Evolutionary conservation across 2,797 vertebrate species (phyloP).

Genomic region (Zenarchopterus dispar): DNA sequence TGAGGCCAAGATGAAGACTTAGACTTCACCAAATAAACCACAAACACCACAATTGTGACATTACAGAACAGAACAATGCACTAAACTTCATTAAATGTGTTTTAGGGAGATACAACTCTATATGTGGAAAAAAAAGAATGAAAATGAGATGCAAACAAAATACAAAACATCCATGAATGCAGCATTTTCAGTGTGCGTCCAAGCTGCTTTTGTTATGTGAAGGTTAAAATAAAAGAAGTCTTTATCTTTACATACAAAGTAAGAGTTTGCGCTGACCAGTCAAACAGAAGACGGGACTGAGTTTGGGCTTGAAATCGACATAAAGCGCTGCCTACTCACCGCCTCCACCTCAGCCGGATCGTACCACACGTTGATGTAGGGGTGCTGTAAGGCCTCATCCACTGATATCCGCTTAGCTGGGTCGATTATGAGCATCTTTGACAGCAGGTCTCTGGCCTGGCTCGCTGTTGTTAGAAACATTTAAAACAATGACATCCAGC

Average conservation of each 20-base stretch:
- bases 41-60: too few relatives aligned
- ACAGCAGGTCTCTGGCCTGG: constrained; percentile 98
- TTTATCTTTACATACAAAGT: background rate
- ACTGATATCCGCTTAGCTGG: constrained; percentile 98
- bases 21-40: constrained; percentile 42
- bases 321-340: constrained; percentile 81
- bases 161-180: too few relatives aligned
- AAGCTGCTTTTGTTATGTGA: too few relatives aligned
- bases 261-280: constrained; percentile 36
- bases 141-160: too few relatives aligned
- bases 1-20: constrained; percentile 65
- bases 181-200: too few relatives aligned
- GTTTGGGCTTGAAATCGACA: constrained; percentile 41
- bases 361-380: constrained; percentile 99
- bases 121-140: too few relatives aligned
- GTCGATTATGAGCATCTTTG: constrained; percentile 99
- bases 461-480: constrained; percentile 85
- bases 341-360: constrained; percentile 98
- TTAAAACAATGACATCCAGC: constrained; percentile 16
- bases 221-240: too few relatives aligned
- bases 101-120: too few relatives aligned
- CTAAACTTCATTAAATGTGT: too few relatives aligned
- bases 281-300: constrained; percentile 30
- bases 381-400: constrained; percentile 98
- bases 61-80: too few relatives aligned